A percentile compares a stretch with the other conserved stretches of the same genome.
These are phyloP conservation scores for Psammodynastes pulverulentus DNA, from an alignment of 2,113 vertebrate genomes.

Conservation along the genomic window DNA sequence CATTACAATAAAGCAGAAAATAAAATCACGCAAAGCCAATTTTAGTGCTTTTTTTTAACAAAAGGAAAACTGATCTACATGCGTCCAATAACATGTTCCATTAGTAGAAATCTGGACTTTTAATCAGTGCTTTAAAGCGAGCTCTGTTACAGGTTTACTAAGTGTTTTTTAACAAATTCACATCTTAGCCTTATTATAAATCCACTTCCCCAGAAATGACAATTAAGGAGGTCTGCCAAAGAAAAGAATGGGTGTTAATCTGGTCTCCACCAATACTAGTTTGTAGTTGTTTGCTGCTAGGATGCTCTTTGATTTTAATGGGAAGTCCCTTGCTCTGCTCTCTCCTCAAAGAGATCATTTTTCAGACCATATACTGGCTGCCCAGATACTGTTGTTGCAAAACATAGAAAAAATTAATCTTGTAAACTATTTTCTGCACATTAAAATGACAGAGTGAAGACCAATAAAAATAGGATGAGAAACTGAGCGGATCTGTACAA, in stretches of 20 bases:
- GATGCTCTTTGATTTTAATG: background rate
- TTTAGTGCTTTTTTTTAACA: background rate
- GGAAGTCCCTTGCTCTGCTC: background rate
- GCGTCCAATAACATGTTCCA: background rate
- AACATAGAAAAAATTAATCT: background rate
- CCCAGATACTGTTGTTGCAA: background rate
- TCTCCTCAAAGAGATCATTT: background rate
- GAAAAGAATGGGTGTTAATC: background rate
- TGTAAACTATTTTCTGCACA: constrained; percentile 7
- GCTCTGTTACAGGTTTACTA: background rate
- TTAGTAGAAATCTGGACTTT: background rate
- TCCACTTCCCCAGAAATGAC: background rate
- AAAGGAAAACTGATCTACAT: background rate
- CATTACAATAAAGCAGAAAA: background rate
- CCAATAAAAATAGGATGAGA: background rate
- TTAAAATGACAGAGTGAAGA: background rate
- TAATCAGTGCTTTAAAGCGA: background rate
- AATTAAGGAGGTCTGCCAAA: background rate
- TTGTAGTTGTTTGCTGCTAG: constrained; percentile 1
- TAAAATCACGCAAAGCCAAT: background rate
- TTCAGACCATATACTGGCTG: background rate
- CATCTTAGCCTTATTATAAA: background rate
- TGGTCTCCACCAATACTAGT: background rate
- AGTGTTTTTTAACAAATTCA: background rate
- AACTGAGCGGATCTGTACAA: background rate